Evolutionary conservation across 1,140 invertebrate species (phyloP), one percentile per base, ranked within the genome.

Genomic region (Nasonia giraulti): DNA sequence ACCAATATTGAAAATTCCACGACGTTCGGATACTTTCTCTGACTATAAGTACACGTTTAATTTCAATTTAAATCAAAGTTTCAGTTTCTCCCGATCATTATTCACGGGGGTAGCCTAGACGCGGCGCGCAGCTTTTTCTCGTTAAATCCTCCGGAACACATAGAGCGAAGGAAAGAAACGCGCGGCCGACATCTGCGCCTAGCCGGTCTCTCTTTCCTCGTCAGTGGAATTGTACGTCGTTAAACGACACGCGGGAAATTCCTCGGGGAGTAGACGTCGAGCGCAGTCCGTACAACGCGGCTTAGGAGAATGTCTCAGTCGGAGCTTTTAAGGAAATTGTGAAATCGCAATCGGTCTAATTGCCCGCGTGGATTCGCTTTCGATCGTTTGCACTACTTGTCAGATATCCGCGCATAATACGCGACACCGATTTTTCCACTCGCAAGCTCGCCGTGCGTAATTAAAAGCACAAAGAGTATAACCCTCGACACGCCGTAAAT

Each of bases 251-350:
- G 62, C 74, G 20, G 17, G 74, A 44, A 37, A 76, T 68, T 68
- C 73, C 81, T 83, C 20, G n/a, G 55, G 73, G 81, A 76, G 37
- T 66, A 47, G 23, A 71, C 73, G n/a, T 17, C 27, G n/a, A 17
- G 27, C 40, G 27, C 40, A 75, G 47, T 66, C 17, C 12, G 8
- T 33, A 47, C 2, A 47, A 47, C 17, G 40, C 11, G 4, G 69
- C 44, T 5, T 31, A 71, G 17, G 3, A 23, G n/a, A 31, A 68
- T 44, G 8, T 8, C 40, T 62, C 20, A 11, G 12, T 0, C 23
- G 31, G 31, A 75, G 75, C 82, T 83, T 78, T 83, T 69, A 83
- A 83, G 62, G 12, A 83, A 83, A 83, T 83, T 83, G 82, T 83
- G 55, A 77, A 83, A 83, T 31, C n/a, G 74, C 76, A 77, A 83